A percentile compares a stretch with the other conserved stretches of the same genome.
Conservation (phyloP, 64 coral and sea anemone species). For the Orbicella faveolata region DNA sequence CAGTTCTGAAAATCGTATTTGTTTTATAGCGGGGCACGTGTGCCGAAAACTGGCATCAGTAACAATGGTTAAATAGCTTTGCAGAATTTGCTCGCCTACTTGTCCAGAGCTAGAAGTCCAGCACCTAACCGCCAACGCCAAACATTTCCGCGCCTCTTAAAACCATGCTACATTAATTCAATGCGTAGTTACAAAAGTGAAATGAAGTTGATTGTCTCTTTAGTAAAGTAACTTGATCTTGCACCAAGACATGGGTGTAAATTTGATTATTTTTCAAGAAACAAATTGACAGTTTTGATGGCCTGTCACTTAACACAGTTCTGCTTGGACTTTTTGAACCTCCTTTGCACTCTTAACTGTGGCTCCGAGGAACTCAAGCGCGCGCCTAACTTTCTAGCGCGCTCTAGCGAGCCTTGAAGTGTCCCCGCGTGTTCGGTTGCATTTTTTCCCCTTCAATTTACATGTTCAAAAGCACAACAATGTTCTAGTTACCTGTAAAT, state of each 20-base stretch:
- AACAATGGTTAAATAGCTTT: neutral
- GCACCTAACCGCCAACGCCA: neutral
- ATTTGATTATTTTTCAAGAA: slow-evolving; percentile 40
- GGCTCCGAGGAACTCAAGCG: neutral
- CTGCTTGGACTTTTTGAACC: neutral
- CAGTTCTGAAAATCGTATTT: slow-evolving; percentile 31
- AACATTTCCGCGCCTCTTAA: neutral
- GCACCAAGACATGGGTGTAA: neutral
- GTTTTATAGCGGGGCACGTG: slow-evolving; percentile 36
- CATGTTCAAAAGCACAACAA: slow-evolving; percentile 36
- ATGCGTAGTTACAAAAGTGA: slow-evolving; percentile 9
- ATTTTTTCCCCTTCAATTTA: neutral
- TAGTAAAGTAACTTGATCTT: slow-evolving; percentile 28
- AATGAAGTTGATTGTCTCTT: slow-evolving; percentile 28
- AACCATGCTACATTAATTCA: neutral
- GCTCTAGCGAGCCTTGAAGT: neutral
- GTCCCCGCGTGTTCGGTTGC: neutral
- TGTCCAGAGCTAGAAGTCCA: neutral
- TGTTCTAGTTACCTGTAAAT: slow-evolving; percentile 68
- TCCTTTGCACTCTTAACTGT: neutral
- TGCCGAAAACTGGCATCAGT: slow-evolving; percentile 6
- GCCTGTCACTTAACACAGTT: neutral
- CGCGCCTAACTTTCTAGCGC: neutral
- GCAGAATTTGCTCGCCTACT: neutral
- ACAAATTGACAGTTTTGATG: slow-evolving; percentile 33